phyloP scores from a whole-genome alignment of 2,797 vertebrate genomes.

The Scleropages formosus region DNA sequence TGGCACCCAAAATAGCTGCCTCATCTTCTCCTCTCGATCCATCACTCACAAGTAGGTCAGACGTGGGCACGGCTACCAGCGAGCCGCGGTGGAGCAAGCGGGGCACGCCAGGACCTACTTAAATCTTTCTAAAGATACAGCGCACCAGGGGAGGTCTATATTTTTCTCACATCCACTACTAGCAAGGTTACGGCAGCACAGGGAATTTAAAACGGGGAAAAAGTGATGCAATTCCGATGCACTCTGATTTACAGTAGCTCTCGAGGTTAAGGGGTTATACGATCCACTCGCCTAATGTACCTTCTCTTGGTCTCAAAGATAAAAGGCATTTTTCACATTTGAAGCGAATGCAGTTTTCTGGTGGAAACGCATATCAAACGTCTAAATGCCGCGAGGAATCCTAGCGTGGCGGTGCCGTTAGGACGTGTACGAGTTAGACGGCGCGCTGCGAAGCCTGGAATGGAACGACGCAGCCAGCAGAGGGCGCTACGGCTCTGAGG shows the following conservation, averaged over 20 bases:
- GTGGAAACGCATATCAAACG: too few species aligned
- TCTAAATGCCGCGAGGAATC: too few species aligned
- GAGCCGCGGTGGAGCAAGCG: constrained; percentile 25
- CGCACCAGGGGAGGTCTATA: constrained; percentile 46
- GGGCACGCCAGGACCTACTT: constrained; percentile 50
- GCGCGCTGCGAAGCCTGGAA: neutral
- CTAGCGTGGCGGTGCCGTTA: too few species aligned
- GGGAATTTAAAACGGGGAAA: constrained; percentile 4
- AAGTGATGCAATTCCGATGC: neutral
- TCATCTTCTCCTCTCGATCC: constrained; percentile 17
- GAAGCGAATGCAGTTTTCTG: too few species aligned
- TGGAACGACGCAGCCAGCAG: constrained; percentile 16
- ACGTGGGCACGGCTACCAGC: constrained; percentile 13
- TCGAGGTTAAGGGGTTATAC: neutral
- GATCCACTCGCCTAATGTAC: too few species aligned
- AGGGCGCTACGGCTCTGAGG: constrained; percentile 1
- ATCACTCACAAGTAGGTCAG: constrained; percentile 56
- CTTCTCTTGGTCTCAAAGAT: too few species aligned
- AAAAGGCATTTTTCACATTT: too few species aligned
- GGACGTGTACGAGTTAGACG: too few species aligned
- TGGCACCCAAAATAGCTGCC: constrained; percentile 45
- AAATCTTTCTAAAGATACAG: constrained; percentile 49
- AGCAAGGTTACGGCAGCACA: neutral
- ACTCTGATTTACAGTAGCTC: neutral
- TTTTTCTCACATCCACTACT: constrained; percentile 7